phyloP scores from a whole-genome alignment of 2,113 vertebrate species.

The Osmerus eperlanus region DNA sequence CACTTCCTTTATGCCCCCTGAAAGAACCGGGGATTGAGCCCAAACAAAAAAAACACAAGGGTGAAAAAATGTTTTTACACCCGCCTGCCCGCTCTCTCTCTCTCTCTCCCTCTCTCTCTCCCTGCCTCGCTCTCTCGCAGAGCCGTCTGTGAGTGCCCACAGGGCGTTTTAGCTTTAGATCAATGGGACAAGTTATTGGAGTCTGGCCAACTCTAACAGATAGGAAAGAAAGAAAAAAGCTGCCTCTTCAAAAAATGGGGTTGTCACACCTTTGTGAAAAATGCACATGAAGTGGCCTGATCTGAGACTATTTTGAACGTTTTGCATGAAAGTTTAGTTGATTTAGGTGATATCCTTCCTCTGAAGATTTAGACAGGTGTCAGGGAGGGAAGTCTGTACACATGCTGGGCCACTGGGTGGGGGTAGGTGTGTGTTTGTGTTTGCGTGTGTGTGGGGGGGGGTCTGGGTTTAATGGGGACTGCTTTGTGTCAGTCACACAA shows the following conservation, averaged over 20 bases:
- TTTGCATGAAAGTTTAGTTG: neutral
- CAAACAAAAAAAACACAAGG: slow-evolving; percentile 82
- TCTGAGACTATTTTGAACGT: neutral
- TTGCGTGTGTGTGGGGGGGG: neutral
- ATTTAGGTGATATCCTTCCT: neutral
- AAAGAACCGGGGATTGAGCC: slow-evolving; percentile 85
- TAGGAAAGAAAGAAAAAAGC: slow-evolving; percentile 71
- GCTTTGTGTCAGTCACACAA: slow-evolving; percentile 21
- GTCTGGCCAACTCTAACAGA: slow-evolving; percentile 75
- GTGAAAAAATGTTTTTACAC: slow-evolving; percentile 85
- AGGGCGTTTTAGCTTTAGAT: slow-evolving; percentile 67
- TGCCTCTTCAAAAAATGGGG: slow-evolving; percentile 66
- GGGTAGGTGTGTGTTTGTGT: neutral
- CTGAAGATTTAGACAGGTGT: neutral
- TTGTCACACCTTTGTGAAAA: slow-evolving; percentile 48
- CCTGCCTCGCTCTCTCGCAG: slow-evolving; percentile 46
- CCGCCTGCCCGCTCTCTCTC: slow-evolving; percentile 18
- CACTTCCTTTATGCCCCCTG: slow-evolving; percentile 84
- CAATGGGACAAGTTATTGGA: slow-evolving; percentile 83
- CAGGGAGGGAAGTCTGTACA: slow-evolving; percentile 5
- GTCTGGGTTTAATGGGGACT: slow-evolving; percentile 17
- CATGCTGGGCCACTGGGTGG: neutral
- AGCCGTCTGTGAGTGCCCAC: slow-evolving; percentile 48
- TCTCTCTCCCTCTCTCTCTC: neutral
- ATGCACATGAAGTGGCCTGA: slow-evolving; percentile 20